Conservation (phyloP, 2,797 vertebrate genomes). For the Eleutherodactylus coqui region DNA sequence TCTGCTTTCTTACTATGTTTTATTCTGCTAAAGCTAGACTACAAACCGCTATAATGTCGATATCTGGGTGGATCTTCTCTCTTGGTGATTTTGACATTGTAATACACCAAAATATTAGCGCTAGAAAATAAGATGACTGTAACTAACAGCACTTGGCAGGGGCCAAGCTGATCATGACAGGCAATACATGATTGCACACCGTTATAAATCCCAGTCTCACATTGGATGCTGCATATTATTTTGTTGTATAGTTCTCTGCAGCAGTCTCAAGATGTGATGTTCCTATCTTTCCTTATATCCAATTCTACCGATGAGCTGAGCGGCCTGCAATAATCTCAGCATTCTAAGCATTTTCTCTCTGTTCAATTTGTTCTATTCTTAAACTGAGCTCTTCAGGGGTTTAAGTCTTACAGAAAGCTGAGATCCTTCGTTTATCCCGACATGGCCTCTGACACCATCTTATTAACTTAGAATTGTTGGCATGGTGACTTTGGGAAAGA, state of each 20-base stretch:
- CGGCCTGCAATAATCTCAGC: not conserved
- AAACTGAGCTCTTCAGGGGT: conserved; percentile 20
- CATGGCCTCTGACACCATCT: conserved; percentile 38
- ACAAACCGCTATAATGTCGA: not conserved
- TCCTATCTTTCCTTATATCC: not conserved
- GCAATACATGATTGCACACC: not conserved
- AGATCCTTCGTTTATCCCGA: conserved; percentile 32
- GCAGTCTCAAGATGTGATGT: not conserved
- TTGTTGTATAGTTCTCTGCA: not conserved
- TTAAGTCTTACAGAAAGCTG: conserved; percentile 31
- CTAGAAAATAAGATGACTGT: not conserved
- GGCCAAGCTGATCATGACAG: not conserved
- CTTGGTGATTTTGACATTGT: not conserved
- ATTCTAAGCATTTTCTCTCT: conserved; percentile 4
- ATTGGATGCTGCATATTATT: conserved; percentile 4
- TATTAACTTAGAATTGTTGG: conserved; percentile 48
- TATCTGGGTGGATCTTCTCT: not conserved
- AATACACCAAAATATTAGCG: not conserved
- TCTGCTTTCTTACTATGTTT: not conserved
- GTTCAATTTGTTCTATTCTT: conserved; percentile 5
- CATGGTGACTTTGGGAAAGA: conserved; percentile 41
- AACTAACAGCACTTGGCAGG: not conserved
- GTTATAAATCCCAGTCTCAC: not conserved
- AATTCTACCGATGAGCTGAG: not conserved
- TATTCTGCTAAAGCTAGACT: not conserved